Conservation (phyloP, 1,140 invertebrate species). For the Zaprionus camerounensis region DNA sequence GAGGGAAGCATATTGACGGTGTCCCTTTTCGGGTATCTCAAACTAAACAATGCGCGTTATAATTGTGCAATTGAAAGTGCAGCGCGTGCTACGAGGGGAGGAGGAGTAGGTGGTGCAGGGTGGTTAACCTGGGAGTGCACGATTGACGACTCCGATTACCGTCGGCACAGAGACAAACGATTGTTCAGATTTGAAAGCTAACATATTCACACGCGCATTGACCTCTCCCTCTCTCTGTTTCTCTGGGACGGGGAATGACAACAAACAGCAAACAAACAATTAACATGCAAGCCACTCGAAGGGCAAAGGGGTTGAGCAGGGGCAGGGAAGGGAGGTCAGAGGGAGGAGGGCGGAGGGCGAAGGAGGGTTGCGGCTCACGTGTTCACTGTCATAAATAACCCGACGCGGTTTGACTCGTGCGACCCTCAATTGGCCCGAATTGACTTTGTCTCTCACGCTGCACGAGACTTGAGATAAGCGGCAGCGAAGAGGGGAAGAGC, state of each 20-base stretch:
- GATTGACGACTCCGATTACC: slow-evolving; percentile 71
- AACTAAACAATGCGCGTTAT: slow-evolving; percentile 75
- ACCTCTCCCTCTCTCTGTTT: background rate
- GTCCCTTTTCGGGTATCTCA: slow-evolving; percentile 52
- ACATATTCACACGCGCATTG: slow-evolving; percentile 71
- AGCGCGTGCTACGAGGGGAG: slow-evolving; percentile 1
- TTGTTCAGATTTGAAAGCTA: slow-evolving; percentile 73
- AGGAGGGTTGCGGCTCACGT: slow-evolving; percentile 66
- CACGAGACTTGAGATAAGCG: slow-evolving; percentile 56
- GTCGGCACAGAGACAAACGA: slow-evolving; percentile 35
- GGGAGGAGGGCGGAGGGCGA: background rate
- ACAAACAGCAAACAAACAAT: slow-evolving; percentile 84
- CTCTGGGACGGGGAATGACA: slow-evolving; percentile 57
- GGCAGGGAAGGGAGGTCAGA: background rate
- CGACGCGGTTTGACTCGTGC: slow-evolving; percentile 65
- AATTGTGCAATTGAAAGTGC: slow-evolving; percentile 77
- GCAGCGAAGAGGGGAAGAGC: background rate
- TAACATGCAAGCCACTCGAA: slow-evolving; percentile 57
- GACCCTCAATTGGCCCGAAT: slow-evolving; percentile 57
- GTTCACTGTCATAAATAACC: slow-evolving; percentile 76
- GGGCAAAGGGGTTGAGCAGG: slow-evolving; percentile 20
- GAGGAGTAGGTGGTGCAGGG: slow-evolving; percentile 11
- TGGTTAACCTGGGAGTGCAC: slow-evolving; percentile 13
- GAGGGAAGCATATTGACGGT: slow-evolving; percentile 66
- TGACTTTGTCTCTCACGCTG: slow-evolving; percentile 57